Base-by-base conservation (phyloP, 2,888 invertebrate genomes). In the Agonum fuliginosum region DNA sequence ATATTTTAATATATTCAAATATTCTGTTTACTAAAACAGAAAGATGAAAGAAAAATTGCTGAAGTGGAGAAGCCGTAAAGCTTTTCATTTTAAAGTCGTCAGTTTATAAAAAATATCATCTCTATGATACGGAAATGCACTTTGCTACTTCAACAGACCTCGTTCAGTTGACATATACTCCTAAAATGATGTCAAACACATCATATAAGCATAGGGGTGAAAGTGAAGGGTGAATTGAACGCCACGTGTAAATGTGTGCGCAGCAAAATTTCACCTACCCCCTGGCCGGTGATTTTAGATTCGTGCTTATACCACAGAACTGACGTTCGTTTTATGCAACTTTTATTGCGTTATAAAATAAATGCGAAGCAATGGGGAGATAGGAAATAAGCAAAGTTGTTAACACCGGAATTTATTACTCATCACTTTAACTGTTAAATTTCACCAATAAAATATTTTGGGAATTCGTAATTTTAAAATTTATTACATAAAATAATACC, bases 131-230 rank as follows among this genome's bases (percentile, higher is more conserved):
- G 12, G 24, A 54, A 22, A 54, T 54, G 24, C 54, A 54, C 24
- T 54, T 54, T 20, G 48, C 48, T 19, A 48, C 48, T 20, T 48
- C 48, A 48, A 48, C 48, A 48, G 22, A 6, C 19, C 12, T 24
- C n/a, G 27, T 58, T 8, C 24, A 58, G 54, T 58, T 58, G 54
- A 58, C 54, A 58, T 58, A 58, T 20, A 20, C 48, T 48, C 1
- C 48, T 48, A 12, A 58, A 58, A 58, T 58, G 54, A 58, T 27
- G 24, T 58, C 54, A 58, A 58, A 62, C 17, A 62, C 24, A 54
- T 54, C 24, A 24, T 17, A 48, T n/a, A n/a, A n/a, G n/a, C n/a
- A n/a, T n/a, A 10, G 54, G 54, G 54, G 22, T 54, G 24, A 24
- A 54, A 54, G 24, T 54, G 54, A 24, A 54, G 24, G 24, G 54